Evolutionary conservation across 2,797 vertebrate genomes (phyloP).

Genomic region (Naso thynnoides): DNA sequence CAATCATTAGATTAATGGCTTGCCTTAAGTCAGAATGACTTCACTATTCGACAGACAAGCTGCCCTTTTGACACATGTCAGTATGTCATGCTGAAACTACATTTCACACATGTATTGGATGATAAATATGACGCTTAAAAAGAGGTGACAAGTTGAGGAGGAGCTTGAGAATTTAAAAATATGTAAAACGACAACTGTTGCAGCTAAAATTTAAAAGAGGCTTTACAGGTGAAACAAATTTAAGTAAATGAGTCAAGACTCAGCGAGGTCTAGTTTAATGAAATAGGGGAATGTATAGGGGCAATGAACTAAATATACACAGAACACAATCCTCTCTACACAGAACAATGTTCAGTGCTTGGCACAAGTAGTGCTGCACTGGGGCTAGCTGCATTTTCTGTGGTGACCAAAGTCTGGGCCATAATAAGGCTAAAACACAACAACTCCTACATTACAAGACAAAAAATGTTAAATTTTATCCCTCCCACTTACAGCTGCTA

Average conservation of each 20-base stretch:
- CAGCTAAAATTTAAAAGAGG: background rate
- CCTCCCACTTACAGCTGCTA: constrained; percentile 24
- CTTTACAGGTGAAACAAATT: background rate
- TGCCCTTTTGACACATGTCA: background rate
- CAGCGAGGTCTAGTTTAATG: background rate
- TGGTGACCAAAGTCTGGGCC: constrained; percentile 11
- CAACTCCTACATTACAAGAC: constrained; percentile 18
- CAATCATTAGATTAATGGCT: background rate
- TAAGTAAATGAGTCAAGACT: background rate
- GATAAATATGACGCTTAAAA: too few relatives aligned
- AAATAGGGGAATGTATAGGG: constrained; percentile 5
- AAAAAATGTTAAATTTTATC: background rate
- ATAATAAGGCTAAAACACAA: constrained; percentile 29
- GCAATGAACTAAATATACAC: background rate
- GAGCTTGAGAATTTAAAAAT: too few relatives aligned
- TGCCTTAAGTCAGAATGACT: background rate
- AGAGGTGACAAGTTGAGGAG: too few relatives aligned
- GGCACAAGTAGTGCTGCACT: constrained; percentile 3
- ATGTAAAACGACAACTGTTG: background rate
- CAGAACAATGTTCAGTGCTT: background rate
- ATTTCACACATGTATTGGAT: background rate
- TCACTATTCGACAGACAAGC: background rate
- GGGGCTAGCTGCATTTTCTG: constrained; percentile 7
- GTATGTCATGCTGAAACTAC: background rate
- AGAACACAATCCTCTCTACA: background rate